phyloP scores from a whole-genome alignment of 2,888 invertebrate species.

The Melinopterus prodromus region DNA sequence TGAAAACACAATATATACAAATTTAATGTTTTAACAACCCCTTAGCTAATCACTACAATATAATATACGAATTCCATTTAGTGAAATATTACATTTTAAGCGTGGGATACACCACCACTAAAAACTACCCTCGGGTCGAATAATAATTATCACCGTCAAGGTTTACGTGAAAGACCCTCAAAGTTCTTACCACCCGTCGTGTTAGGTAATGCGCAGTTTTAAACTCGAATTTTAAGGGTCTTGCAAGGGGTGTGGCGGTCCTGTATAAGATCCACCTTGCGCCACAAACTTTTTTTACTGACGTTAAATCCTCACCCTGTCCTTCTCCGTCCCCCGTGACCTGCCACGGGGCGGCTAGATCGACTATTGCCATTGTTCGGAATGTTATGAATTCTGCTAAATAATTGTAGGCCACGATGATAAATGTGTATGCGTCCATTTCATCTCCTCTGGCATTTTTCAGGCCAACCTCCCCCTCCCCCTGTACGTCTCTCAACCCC shows the following conservation, averaged over 20 bases:
- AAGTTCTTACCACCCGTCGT: conserved; percentile 48
- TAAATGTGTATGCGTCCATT: conserved; percentile 42
- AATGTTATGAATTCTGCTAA: conserved; percentile 53
- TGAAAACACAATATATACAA: no score
- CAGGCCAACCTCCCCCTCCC: not conserved
- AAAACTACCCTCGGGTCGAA: not conserved
- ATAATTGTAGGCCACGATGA: conserved; percentile 47
- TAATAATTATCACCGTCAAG: conserved; percentile 28
- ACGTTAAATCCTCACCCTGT: conserved; percentile 30
- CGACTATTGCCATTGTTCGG: conserved; percentile 33
- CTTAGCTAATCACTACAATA: no score
- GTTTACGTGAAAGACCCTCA: conserved; percentile 38
- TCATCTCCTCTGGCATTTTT: conserved; percentile 33
- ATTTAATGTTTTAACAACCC: no score
- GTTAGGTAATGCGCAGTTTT: conserved; percentile 48
- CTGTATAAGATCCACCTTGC: conserved; percentile 56
- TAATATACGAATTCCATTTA: no score
- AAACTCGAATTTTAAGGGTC: conserved; percentile 48
- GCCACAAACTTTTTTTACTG: conserved; percentile 39
- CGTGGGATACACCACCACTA: not conserved
- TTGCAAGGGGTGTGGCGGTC: conserved; percentile 52
- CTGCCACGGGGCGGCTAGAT: conserved; percentile 8
- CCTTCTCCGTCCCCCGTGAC: conserved; percentile 17
- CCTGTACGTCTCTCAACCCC: conserved; percentile 22
- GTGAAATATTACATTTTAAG: not conserved